These are phyloP conservation scores for Bothrops jararaca DNA, from an alignment of 2,113 vertebrate species.

Conservation along the genomic window DNA sequence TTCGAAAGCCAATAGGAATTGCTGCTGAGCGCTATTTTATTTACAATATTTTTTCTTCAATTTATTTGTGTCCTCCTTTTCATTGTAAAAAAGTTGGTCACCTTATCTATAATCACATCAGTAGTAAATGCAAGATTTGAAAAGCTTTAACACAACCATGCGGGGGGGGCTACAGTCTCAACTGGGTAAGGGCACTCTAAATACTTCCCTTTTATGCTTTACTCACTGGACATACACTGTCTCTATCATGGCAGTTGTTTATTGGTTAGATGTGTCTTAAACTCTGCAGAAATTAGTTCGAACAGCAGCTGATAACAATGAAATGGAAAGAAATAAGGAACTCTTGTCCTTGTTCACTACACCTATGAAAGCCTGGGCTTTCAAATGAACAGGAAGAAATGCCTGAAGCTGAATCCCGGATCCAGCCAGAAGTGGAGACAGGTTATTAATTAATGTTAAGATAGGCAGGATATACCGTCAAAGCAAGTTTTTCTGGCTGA, in stretches of 20 bases:
- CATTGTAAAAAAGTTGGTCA: too few species aligned
- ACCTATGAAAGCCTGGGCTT: background rate
- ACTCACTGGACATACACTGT: background rate
- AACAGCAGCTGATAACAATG: background rate
- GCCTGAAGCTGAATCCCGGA: background rate
- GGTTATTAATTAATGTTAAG: conserved; percentile 11
- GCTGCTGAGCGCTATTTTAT: too few species aligned
- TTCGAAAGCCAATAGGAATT: too few species aligned
- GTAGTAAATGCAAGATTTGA: background rate
- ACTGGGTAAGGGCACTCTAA: background rate
- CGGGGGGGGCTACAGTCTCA: background rate
- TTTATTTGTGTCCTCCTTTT: too few species aligned
- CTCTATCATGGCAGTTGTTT: background rate
- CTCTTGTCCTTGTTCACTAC: background rate
- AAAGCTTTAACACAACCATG: background rate
- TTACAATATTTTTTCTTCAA: too few species aligned
- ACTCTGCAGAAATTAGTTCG: background rate
- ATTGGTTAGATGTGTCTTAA: background rate
- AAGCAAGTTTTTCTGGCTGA: conserved; percentile 25
- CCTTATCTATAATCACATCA: background rate
- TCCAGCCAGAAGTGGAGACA: background rate
- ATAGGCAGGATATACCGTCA: conserved; percentile 3
- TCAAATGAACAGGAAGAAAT: background rate
- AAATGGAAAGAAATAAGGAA: background rate
- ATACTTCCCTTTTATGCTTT: background rate